Percentiles rank a stretch among this genome's conserved stretches.
Evolutionary conservation across 2,888 invertebrate species (phyloP).

Genomic region (Pterostichus madidus): DNA sequence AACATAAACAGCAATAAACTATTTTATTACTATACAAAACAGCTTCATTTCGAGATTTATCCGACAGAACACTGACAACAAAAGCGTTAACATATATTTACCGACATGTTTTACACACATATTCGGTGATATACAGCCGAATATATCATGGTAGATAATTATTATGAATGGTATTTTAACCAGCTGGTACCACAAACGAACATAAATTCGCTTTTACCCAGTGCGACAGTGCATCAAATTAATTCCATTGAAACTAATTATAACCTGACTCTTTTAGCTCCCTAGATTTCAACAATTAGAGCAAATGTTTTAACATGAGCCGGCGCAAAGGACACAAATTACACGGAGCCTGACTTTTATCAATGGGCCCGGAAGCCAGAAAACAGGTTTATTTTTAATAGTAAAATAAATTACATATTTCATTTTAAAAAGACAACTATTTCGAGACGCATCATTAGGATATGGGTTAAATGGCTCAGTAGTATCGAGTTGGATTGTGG

Average conservation of each 20-base stretch:
- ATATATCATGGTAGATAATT: conserved; percentile 13
- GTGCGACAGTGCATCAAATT: conserved; percentile 1
- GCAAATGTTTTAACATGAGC: background rate
- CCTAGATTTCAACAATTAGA: background rate
- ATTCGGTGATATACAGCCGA: background rate
- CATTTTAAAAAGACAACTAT: too few species aligned
- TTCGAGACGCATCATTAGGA: too few species aligned
- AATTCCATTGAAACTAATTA: conserved; percentile 2
- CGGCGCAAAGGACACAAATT: too few species aligned
- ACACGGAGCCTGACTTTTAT: too few species aligned
- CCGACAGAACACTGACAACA: background rate
- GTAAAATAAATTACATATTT: too few species aligned
- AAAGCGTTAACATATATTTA: background rate
- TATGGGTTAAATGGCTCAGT: too few species aligned
- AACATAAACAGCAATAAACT: too few species aligned
- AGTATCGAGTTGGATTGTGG: too few species aligned
- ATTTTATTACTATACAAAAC: too few species aligned
- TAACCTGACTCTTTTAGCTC: background rate
- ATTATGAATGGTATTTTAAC: conserved; percentile 14
- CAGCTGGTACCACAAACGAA: background rate
- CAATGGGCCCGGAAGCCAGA: too few species aligned
- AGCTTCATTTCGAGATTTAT: background rate
- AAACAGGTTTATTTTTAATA: too few species aligned
- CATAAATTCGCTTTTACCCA: background rate
- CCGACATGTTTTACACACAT: conserved; percentile 8